phyloP scores from a whole-genome alignment of 2,888 invertebrate species.

The Thereva unica region DNA sequence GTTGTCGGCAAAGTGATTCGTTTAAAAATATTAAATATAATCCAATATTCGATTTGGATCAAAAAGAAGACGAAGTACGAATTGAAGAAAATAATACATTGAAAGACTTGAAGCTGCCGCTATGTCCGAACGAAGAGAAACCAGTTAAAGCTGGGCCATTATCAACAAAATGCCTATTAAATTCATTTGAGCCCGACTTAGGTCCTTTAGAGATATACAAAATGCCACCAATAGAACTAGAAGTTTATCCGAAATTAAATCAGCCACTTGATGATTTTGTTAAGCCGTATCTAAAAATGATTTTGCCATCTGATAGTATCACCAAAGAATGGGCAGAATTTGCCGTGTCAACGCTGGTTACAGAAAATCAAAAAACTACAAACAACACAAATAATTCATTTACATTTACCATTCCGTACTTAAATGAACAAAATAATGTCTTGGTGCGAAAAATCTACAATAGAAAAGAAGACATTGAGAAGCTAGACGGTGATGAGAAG shows the following conservation, averaged over 20 bases:
- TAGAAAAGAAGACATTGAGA: conserved; percentile 49
- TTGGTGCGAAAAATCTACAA: conserved; percentile 60
- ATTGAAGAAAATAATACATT: neutral
- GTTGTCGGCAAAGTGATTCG: conserved; percentile 30
- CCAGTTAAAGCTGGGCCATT: conserved; percentile 53
- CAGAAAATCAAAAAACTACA: conserved; percentile 42
- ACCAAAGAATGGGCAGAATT: conserved; percentile 58
- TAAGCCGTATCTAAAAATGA: conserved; percentile 55
- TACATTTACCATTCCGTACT: conserved; percentile 64
- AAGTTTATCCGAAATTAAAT: conserved; percentile 53
- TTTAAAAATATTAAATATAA: conserved; percentile 30
- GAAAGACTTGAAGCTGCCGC: conserved; percentile 3
- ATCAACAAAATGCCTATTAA: conserved; percentile 52
- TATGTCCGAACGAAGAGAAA: conserved; percentile 6
- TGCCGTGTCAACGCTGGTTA: conserved; percentile 53
- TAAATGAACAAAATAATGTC: conserved; percentile 63
- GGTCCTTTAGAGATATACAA: conserved; percentile 53
- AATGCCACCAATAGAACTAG: conserved; percentile 55
- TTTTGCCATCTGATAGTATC: conserved; percentile 54
- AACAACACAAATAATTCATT: conserved; percentile 51
- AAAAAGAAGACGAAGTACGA: neutral
- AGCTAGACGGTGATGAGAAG: conserved; percentile 43
- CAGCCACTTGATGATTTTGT: conserved; percentile 53
- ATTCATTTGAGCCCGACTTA: conserved; percentile 47
- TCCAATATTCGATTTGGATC: neutral